These are phyloP conservation scores for Cinclus cinclus DNA, from an alignment of 2,113 vertebrate genomes.

Conservation along the genomic window DNA sequence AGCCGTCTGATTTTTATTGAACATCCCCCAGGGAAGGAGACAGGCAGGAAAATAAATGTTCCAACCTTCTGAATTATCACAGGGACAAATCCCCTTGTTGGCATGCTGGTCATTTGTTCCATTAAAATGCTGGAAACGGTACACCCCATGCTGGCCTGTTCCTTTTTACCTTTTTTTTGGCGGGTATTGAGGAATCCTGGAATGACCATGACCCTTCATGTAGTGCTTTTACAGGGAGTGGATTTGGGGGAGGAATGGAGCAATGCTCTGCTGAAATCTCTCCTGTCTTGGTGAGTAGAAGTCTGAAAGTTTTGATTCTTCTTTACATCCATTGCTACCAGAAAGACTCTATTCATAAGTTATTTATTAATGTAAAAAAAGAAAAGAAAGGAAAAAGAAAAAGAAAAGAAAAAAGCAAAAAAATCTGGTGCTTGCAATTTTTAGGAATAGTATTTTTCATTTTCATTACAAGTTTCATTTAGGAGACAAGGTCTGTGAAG, in stretches of 20 bases:
- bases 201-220: not conserved
- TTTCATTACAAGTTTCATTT: constrained; percentile 44
- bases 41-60: not conserved
- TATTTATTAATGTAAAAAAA: not conserved
- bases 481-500: not conserved
- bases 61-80: not conserved
- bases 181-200: not conserved
- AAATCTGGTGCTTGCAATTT: not conserved
- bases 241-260: not conserved
- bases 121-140: not conserved
- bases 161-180: not conserved
- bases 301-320: not conserved
- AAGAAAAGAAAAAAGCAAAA: not conserved
- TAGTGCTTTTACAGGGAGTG: not conserved
- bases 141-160: fast-evolving
- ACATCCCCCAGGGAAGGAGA: not conserved
- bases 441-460: constrained; percentile 23
- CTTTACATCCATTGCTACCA: not conserved
- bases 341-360: not conserved
- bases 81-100: not conserved
- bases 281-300: not conserved
- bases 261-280: not conserved
- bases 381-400: not conserved
- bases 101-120: not conserved
- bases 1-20: not conserved